These are phyloP conservation scores for Coreius guichenoti DNA, from an alignment of 2,797 vertebrate genomes.

Conservation along the genomic window DNA sequence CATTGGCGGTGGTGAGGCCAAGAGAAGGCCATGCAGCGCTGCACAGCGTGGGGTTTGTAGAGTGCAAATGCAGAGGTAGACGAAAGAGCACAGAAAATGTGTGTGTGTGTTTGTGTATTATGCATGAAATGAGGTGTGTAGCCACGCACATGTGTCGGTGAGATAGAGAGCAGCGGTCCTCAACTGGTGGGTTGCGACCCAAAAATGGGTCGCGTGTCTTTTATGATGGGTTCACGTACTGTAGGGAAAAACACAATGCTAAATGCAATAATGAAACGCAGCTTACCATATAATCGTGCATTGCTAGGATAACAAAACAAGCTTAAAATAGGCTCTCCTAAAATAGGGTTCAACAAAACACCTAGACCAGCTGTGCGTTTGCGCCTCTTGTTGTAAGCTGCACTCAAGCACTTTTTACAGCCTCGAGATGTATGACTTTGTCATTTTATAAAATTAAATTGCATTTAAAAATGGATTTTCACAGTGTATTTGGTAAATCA, in stretches of 20 bases:
- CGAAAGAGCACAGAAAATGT: background rate
- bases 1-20: slow-evolving; percentile 38
- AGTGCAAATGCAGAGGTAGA: slow-evolving; percentile 35
- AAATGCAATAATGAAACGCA: background rate
- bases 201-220: background rate
- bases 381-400: slow-evolving; percentile 2
- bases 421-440: background rate
- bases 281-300: background rate
- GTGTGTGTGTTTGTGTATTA: slow-evolving; percentile 23
- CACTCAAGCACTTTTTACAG: background rate
- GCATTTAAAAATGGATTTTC: background rate
- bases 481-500: too few relatives aligned
- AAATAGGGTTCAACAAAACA: slow-evolving; percentile 3
- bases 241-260: background rate
- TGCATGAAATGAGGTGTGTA: slow-evolving; percentile 16
- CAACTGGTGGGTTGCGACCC: background rate
- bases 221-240: background rate
- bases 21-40: slow-evolving; percentile 1
- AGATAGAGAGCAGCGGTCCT: slow-evolving; percentile 10
- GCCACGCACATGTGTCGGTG: background rate
- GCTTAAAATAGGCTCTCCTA: background rate
- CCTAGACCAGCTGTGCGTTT: background rate
- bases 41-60: slow-evolving; percentile 57
- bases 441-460: background rate
- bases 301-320: slow-evolving; percentile 2